Base-by-base conservation (phyloP, 2,113 vertebrate species). In the Desmodus rotundus region DNA sequence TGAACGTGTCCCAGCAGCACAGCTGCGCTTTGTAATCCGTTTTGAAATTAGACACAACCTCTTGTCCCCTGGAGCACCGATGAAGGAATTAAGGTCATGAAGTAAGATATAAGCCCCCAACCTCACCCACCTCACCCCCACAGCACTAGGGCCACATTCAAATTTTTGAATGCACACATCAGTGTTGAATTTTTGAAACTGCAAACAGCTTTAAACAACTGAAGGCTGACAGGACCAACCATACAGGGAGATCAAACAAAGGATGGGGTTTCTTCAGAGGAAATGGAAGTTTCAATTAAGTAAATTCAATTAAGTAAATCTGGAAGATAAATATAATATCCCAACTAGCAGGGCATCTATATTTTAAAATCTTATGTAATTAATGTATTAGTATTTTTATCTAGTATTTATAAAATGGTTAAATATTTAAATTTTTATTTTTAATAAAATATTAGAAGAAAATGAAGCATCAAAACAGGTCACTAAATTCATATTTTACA, bases 251-350 rank as follows among this genome's bases (percentile, higher is more conserved):
- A 77, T 19, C 38, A 88, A 63, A 38, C 26, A 86, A 90, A 70
- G 6, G 20, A 76, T 15, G 2, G 13, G 11, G 2, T 47, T 92
- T 83, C 45, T 82, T 76, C 12, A 86, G 31, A 93, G 14, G 56
- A 65, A 31, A 58, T 31, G 26, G 5, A 93, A 81, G 14, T 65
- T 72, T 87, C 63, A 33, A 63, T 47, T 87, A n/a, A n/a, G n/a
- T n/a, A n/a, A n/a, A n/a, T n/a, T n/a, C n/a, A n/a, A n/a, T 91
- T 52, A 96, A 93, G 38, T 63, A 50, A 72, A 63, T 92, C 17
- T 93, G 52, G n/a, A 65, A 1, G 43, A 63, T 28, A 89, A 81
- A 47, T n/a, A 83, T 1, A 89, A 4, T 50, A 67, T 43, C 67
- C 38, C 26, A 54, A 90, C 82, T 43, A 95, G 24, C 7, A 81